phyloP scores from a whole-genome alignment of 2,888 invertebrate genomes.

The Protodeltote pygarga region DNA sequence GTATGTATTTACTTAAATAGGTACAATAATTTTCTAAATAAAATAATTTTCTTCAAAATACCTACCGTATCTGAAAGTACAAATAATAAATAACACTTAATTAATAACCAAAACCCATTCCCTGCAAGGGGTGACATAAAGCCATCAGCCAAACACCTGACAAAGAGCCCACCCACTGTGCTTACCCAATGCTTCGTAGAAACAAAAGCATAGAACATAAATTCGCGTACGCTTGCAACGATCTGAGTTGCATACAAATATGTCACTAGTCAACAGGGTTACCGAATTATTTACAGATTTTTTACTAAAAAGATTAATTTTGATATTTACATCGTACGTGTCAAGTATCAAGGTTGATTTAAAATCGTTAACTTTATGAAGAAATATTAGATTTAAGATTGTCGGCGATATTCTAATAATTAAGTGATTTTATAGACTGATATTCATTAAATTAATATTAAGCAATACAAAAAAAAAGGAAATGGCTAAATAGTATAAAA shows the following conservation, averaged over 20 bases:
- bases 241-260: slow-evolving; percentile 67
- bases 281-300: slow-evolving; percentile 29
- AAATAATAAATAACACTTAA: slow-evolving; percentile 4
- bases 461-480: no score
- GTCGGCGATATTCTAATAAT: no score
- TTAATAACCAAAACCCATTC: slow-evolving; percentile 28
- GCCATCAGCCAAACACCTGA: slow-evolving; percentile 52
- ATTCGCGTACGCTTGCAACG: slow-evolving; percentile 59
- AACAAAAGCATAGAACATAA: slow-evolving; percentile 68
- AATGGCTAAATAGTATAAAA: no score
- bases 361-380: no score
- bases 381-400: no score
- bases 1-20: no score
- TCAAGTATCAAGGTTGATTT: no score
- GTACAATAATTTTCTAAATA: no score
- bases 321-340: slow-evolving; percentile 2
- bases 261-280: slow-evolving; percentile 41
- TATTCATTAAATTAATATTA: no score
- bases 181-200: slow-evolving; percentile 64
- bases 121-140: slow-evolving; percentile 29
- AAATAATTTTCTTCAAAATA: no score
- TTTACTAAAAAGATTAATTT: slow-evolving; percentile 34
- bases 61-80: no score
- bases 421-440: no score
- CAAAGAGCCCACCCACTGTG: slow-evolving; percentile 73